A percentile compares a stretch with the other conserved stretches of the same genome.
These are phyloP conservation scores for Azemiops feae DNA, from an alignment of 2,113 vertebrate species.

Conservation along the genomic window DNA sequence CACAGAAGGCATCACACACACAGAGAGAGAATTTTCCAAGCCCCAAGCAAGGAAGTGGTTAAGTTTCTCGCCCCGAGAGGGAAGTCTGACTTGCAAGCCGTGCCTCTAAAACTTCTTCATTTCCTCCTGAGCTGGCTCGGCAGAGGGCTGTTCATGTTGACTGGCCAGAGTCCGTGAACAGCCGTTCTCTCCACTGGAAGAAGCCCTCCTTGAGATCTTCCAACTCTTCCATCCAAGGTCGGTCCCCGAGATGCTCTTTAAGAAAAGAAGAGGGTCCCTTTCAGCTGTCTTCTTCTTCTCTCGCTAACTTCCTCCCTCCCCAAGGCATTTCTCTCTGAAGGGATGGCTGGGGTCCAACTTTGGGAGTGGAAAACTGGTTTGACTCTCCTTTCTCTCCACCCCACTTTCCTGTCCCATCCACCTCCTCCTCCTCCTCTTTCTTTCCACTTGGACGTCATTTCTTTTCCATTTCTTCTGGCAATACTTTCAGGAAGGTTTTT, in stretches of 20 bases:
- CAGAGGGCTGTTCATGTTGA: conserved; percentile 79
- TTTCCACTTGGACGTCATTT: not conserved
- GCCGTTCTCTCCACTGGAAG: too few relatives aligned
- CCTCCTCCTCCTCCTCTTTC: not conserved
- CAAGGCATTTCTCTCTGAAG: not conserved
- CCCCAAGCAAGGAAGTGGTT: conserved; percentile 82
- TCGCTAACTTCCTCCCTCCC: not conserved
- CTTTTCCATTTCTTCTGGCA: not conserved
- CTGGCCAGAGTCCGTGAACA: conserved; percentile 87
- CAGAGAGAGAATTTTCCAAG: not conserved
- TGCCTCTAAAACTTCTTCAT: conserved; percentile 21
- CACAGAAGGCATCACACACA: too few relatives aligned
- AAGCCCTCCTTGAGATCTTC: not conserved
- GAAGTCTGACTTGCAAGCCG: conserved; percentile 58
- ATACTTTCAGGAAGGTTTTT: not conserved
- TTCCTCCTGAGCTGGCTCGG: conserved; percentile 26
- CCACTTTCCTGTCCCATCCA: not conserved
- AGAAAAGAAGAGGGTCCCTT: not conserved
- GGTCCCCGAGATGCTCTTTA: not conserved
- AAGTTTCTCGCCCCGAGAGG: conserved; percentile 63
- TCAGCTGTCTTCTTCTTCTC: not conserved
- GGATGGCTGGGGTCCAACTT: not conserved
- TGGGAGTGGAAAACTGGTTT: not conserved
- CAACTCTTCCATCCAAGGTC: not conserved
- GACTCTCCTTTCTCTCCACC: not conserved